phyloP scores from a whole-genome alignment of 2,797 vertebrate genomes.

The Rallus crepitans region DNA sequence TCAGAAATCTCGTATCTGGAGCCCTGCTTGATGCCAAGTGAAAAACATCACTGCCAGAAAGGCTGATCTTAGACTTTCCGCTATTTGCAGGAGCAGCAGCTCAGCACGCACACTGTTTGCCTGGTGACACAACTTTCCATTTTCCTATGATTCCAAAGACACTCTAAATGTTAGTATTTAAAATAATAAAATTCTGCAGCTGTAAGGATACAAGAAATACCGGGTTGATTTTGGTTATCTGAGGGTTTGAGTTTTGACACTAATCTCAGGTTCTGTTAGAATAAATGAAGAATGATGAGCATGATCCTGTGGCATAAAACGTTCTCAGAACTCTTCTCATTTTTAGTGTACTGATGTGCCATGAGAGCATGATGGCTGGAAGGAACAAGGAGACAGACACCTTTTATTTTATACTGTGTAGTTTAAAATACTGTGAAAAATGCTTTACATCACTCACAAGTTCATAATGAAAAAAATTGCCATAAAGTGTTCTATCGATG shows the following conservation, averaged over 20 bases:
- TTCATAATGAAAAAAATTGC: background rate
- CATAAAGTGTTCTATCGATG: background rate
- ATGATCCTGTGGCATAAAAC: background rate
- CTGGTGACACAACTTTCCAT: background rate
- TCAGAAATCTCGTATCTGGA: background rate
- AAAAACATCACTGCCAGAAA: background rate
- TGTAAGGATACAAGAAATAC: background rate
- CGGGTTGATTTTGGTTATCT: background rate
- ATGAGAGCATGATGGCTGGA: background rate
- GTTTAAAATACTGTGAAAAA: background rate
- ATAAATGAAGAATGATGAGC: background rate
- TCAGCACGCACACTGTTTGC: background rate
- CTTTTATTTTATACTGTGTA: background rate
- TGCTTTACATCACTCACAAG: background rate
- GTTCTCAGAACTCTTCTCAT: background rate
- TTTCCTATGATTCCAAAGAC: background rate
- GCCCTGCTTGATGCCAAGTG: background rate
- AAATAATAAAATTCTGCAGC: background rate
- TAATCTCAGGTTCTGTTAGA: background rate
- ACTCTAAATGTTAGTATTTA: background rate
- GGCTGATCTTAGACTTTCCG: background rate
- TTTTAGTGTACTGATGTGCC: background rate
- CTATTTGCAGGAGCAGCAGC: background rate
- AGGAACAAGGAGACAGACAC: background rate
- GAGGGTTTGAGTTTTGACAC: background rate